Base-by-base conservation (phyloP, 2,797 vertebrate genomes). In the Setipinna tenuifilis region DNA sequence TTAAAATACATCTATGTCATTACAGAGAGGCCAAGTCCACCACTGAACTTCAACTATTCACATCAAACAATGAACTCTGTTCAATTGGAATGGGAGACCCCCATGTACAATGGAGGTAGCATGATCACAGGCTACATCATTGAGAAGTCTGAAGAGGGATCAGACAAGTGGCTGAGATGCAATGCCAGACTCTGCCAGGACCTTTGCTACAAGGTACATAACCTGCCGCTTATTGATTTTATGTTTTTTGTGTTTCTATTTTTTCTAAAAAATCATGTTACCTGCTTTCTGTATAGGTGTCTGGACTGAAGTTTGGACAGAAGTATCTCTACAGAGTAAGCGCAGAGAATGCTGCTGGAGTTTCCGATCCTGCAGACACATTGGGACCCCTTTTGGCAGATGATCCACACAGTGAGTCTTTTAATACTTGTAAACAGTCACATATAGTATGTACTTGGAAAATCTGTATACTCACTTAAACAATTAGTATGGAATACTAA, bases 331-430 rank as follows among this genome's bases (percentile, higher is more conserved):
- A 99, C 90, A 97, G 97, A 93, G 97, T 99, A 25, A 96, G 92
- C 92, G 98, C 98, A 87, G 98, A 99, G 95, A 99, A 99, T 83
- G 97, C 97, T 48, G 98, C 98, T 82, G 98, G 98, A 7, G 85
- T 98, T 83, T 99, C 98, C 21, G 97, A 99, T 88, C 98, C 98
- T 86, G 91, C 97, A 0, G 96, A 98, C 65, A 94, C 95, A 87
- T 94, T 99, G 31, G 98, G 98, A 48, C 98, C 98, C 3, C 94
- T 99, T 84, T 96, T 97, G 0, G 98, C 98, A 25, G 98, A 99
- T 84, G 98, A 99, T 92, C 90, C 96, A 83, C 97, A 96, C 58
- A 95, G 98, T 99, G 83, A 87, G 59, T 17, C 2, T 82, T 84
- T 41, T 2, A 62, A 2, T 35, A 21, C 41, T 78, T 71, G 11